phyloP scores from a whole-genome alignment of 2,888 invertebrate genomes.

The Ochropleura plecta region DNA sequence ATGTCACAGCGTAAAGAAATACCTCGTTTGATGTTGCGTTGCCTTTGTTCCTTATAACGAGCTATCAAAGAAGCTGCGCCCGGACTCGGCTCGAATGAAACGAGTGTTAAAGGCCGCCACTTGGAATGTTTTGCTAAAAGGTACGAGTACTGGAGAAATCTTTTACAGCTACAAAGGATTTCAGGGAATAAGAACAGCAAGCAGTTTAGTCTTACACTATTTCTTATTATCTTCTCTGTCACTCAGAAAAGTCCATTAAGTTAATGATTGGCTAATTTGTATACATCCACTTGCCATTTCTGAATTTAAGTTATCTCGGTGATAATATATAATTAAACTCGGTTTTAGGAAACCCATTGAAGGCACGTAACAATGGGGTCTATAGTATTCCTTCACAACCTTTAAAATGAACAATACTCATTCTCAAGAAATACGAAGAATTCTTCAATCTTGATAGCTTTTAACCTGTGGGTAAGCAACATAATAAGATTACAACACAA shows the following conservation, averaged over 20 bases:
- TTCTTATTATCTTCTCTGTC: background rate
- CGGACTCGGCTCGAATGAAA: slow-evolving; percentile 72
- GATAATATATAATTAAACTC: slow-evolving; percentile 28
- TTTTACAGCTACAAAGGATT: slow-evolving; percentile 57
- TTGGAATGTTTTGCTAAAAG: slow-evolving; percentile 73
- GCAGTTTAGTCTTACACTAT: slow-evolving; percentile 19
- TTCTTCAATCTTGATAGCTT: slow-evolving; percentile 81
- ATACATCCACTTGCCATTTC: slow-evolving; percentile 9
- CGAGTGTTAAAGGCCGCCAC: slow-evolving; percentile 76
- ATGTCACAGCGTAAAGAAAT: slow-evolving; percentile 82
- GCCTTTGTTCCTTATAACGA: slow-evolving; percentile 85
- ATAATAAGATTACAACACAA: slow-evolving; percentile 86
- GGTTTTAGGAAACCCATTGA: slow-evolving; percentile 51
- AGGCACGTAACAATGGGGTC: slow-evolving; percentile 67
- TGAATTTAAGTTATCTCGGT: slow-evolving; percentile 29
- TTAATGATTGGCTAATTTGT: background rate
- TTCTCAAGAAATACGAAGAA: slow-evolving; percentile 72
- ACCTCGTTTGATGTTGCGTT: slow-evolving; percentile 81
- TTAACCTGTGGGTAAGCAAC: slow-evolving; percentile 81
- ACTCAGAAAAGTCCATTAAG: background rate
- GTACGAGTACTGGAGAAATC: slow-evolving; percentile 71
- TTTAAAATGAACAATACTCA: slow-evolving; percentile 76
- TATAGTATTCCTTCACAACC: slow-evolving; percentile 67
- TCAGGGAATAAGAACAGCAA: slow-evolving; percentile 48
- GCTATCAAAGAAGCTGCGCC: slow-evolving; percentile 74